Conservation (phyloP, 2,113 vertebrate species). For the Oxyura jamaicensis region DNA sequence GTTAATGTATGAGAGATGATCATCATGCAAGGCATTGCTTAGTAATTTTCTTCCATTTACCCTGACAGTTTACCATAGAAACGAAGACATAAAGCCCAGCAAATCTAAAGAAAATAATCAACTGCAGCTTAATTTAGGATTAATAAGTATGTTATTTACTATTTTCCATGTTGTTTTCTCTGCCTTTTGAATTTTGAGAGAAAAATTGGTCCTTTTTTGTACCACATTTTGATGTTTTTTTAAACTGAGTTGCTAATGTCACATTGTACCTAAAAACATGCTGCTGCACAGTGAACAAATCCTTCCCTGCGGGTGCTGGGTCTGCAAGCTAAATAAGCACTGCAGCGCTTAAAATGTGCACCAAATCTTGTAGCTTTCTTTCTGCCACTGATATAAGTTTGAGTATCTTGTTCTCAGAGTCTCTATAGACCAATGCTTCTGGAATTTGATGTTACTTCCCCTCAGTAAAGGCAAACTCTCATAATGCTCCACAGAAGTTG, state of each 20-base stretch:
- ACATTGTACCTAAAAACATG: not conserved
- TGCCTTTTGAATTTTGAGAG: not conserved
- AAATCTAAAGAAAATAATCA: slow-evolving; percentile 38
- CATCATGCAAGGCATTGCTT: not conserved
- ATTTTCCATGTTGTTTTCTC: not conserved
- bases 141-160: slow-evolving; percentile 2
- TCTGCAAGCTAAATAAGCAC: not conserved
- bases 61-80: slow-evolving; percentile 24
- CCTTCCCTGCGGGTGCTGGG: not conserved
- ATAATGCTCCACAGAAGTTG: not conserved
- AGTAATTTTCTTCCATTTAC: slow-evolving; percentile 31
- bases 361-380: not conserved
- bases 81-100: slow-evolving; percentile 12
- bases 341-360: not conserved
- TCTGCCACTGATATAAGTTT: not conserved
- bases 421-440: not conserved
- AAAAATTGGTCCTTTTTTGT: not conserved
- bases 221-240: not conserved
- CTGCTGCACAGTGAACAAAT: not conserved
- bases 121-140: slow-evolving; percentile 1
- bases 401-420: not conserved
- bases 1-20: not conserved
- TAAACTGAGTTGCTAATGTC: not conserved
- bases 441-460: not conserved
- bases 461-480: not conserved